Evolutionary conservation across 1,140 invertebrate genomes (phyloP), one percentile per base, ranked within the genome.

Genomic region (Drosophila athabasca): DNA sequence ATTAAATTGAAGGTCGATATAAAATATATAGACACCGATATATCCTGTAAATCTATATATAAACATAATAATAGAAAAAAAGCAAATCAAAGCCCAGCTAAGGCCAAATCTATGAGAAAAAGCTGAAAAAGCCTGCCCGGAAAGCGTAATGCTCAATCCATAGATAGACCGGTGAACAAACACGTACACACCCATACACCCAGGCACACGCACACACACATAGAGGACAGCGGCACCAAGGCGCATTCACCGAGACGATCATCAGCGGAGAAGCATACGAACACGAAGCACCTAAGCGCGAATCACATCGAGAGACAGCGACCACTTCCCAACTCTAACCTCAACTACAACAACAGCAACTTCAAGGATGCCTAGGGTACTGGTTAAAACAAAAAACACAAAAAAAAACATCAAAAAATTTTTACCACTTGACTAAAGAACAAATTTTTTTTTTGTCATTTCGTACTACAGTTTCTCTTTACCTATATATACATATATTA

Each of bases 281-380:
- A 15, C n/a, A 22, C 35, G 11, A 39, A 39, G 35, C 35, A 13
- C 35, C 35, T 13, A 11, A 39, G 43, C 9, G 17, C 22, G 45
- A 24, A 8, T 46, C 22, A 49, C 43, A 59, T 19, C 44, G 54
- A 75, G 41, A 68, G 51, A 53, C 50, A 74, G 35, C 76, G 57
- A 62, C 79, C 45, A 60, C 53, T 67, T 64, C 55, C 54, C 68
- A 71, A 66, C 66, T 68, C 45, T 65, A 65, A 43, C 46, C 13
- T 60, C 54, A 46, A 46, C 57, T 57, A 51, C 62, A 75, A 57
- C 45, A 69, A 19, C 73, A 39, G 41, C 66, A 58, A 45, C 66
- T 69, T 46, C 66, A 58, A 69, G 66, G 66, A 69, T 82, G 55
- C 55, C 74, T 83, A 83, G 80, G 80, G 80, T 83, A 83, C 80